A percentile compares a stretch with the other conserved stretches of the same genome.
Evolutionary conservation across 2,888 invertebrate genomes (phyloP).

Genomic region (Synanthedon formicaeformis): DNA sequence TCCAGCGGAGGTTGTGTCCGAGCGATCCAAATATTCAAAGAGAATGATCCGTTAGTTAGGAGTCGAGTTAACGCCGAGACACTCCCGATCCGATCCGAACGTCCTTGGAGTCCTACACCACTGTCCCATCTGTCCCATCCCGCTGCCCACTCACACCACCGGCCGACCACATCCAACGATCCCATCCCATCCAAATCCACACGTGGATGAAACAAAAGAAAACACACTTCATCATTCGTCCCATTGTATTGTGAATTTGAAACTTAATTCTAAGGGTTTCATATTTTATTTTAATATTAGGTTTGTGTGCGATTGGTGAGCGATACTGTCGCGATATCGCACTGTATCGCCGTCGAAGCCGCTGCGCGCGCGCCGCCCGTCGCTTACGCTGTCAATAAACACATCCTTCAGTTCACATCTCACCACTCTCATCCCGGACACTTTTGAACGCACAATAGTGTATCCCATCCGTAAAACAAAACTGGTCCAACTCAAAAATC

Average conservation of each 20-base stretch:
- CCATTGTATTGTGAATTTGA: not conserved
- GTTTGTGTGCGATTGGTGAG: too few species aligned
- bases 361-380: slow-evolving; percentile 8
- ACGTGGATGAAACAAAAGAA: slow-evolving; percentile 70
- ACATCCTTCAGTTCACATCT: slow-evolving; percentile 14
- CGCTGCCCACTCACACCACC: slow-evolving; percentile 40
- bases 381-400: slow-evolving; percentile 16
- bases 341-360: slow-evolving; percentile 2
- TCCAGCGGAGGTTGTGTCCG: slow-evolving; percentile 5
- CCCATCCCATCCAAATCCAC: slow-evolving; percentile 44
- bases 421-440: not conserved
- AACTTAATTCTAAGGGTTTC: not conserved
- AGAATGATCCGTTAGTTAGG: not conserved
- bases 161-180: slow-evolving; percentile 55
- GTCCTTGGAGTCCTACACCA: slow-evolving; percentile 1
- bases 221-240: slow-evolving; percentile 51
- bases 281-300: too few species aligned
- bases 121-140: slow-evolving; percentile 1
- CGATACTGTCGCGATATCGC: not conserved
- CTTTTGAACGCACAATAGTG: too few species aligned
- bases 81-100: not conserved
- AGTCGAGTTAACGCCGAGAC: slow-evolving; percentile 1
- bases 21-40: slow-evolving; percentile 9
- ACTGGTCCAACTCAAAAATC: too few species aligned
- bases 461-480: too few species aligned